Evolutionary conservation across 1,140 invertebrate species (phyloP).

Genomic region (Caerostris extrusa): DNA sequence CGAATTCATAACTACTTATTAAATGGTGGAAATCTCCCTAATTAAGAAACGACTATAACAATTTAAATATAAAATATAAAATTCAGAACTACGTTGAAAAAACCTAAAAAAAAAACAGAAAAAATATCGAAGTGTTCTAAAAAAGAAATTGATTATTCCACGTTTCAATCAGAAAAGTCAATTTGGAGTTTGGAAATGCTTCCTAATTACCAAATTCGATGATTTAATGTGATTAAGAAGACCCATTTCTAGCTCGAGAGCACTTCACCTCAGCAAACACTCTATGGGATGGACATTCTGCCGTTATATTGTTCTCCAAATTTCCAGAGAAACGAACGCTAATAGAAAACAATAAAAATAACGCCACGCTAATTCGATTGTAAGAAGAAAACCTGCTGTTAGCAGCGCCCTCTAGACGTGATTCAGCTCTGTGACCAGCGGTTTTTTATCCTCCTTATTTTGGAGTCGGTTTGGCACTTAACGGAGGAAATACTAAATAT

Average conservation of each 20-base stretch:
- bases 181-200: not conserved
- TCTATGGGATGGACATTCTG: constrained; percentile 72
- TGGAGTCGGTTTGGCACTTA: not conserved
- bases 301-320: not conserved
- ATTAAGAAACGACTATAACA: too few relatives aligned
- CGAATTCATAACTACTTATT: too few relatives aligned
- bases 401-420: not conserved
- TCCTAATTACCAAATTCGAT: constrained; percentile 31
- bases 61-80: too few relatives aligned
- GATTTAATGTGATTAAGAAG: not conserved
- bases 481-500: not conserved
- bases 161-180: not conserved
- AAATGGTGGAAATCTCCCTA: too few relatives aligned
- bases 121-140: not conserved
- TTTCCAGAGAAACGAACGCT: constrained; percentile 24
- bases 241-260: constrained; percentile 43
- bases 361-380: constrained; percentile 4
- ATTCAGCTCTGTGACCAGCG: not conserved
- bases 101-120: not conserved
- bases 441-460: constrained; percentile 6
- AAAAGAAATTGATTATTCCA: not conserved
- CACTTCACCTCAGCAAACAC: constrained; percentile 56
- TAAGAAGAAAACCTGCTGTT: not conserved
- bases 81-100: too few relatives aligned
- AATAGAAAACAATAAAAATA: constrained; percentile 40